Evolutionary conservation across 1,140 invertebrate species (phyloP).

Genomic region (Panagrolaimus sp.): DNA sequence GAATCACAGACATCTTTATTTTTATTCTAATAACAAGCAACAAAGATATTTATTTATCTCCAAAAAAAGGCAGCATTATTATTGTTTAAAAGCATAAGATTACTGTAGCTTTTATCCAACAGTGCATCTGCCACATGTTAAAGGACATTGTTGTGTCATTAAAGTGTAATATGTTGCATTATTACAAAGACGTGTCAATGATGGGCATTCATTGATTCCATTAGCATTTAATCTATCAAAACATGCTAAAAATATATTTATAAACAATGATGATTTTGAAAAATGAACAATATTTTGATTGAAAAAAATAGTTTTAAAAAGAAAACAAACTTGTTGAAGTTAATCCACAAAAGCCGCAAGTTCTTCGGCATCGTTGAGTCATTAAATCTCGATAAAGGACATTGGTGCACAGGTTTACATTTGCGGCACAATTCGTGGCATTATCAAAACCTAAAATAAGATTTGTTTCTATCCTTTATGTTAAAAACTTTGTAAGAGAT

Average conservation of each 20-base stretch:
- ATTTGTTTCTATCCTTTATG: not conserved
- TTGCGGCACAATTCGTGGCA: not conserved
- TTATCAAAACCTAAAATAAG: not conserved
- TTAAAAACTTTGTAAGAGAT: too few species aligned
- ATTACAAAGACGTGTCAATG: slow-evolving; percentile 7
- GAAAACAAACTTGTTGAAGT: not conserved
- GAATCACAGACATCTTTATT: too few species aligned
- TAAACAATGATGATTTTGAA: not conserved
- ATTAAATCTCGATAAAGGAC: not conserved
- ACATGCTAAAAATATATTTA: not conserved
- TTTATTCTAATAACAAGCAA: too few species aligned
- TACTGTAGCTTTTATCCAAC: not conserved
- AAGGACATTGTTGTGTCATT: slow-evolving; percentile 23
- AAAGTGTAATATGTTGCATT: slow-evolving; percentile 15
- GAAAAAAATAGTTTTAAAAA: not conserved
- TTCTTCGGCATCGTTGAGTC: not conserved
- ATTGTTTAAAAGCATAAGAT: too few species aligned
- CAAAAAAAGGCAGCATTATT: too few species aligned
- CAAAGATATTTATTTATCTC: too few species aligned
- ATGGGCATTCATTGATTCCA: slow-evolving; percentile 14
- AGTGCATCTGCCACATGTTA: slow-evolving; percentile 14
- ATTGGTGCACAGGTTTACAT: not conserved
- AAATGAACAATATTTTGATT: not conserved
- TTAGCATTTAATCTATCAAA: not conserved
- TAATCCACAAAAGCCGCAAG: not conserved